phyloP scores from a whole-genome alignment of 2,113 vertebrate species.

The Sinocyclocheilus anshuiensis region DNA sequence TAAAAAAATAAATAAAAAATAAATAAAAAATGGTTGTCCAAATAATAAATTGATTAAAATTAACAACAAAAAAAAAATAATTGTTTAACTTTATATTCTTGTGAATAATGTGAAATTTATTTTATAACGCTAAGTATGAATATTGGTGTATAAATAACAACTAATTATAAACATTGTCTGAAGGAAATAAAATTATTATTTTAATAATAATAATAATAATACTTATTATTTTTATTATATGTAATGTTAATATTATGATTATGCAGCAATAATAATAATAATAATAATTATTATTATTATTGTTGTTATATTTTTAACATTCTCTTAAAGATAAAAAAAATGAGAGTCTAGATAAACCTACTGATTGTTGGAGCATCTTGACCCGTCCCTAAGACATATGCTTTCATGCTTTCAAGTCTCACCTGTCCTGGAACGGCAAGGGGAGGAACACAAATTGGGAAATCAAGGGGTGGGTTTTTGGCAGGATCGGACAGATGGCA shows the following conservation, averaged over 20 bases:
- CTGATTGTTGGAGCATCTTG: neutral
- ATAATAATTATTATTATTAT: too few relatives aligned
- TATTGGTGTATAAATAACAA: neutral
- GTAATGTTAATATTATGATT: too few relatives aligned
- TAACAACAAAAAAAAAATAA: too few relatives aligned
- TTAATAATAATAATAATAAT: too few relatives aligned
- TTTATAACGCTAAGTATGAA: neutral
- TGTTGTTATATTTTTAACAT: too few relatives aligned
- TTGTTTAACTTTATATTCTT: neutral
- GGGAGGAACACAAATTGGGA: conserved; percentile 1
- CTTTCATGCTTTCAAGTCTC: conserved; percentile 18
- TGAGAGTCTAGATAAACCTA: neutral
- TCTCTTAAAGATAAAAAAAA: too few relatives aligned
- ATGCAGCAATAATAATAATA: too few relatives aligned
- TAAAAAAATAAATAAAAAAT: neutral
- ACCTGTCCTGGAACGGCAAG: conserved; percentile 21
- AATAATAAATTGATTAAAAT: neutral
- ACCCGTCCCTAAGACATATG: conserved; percentile 24
- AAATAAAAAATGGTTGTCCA: neutral
- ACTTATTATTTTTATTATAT: too few relatives aligned
- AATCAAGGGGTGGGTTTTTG: conserved; percentile 35
- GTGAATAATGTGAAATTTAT: neutral
- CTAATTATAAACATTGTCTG: neutral
- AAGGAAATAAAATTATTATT: neutral
- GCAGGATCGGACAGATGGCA: conserved; percentile 72